Evolutionary conservation across 1,140 invertebrate genomes (phyloP), one percentile per base, ranked within the genome.

Genomic region (Heliconius nattereri): DNA sequence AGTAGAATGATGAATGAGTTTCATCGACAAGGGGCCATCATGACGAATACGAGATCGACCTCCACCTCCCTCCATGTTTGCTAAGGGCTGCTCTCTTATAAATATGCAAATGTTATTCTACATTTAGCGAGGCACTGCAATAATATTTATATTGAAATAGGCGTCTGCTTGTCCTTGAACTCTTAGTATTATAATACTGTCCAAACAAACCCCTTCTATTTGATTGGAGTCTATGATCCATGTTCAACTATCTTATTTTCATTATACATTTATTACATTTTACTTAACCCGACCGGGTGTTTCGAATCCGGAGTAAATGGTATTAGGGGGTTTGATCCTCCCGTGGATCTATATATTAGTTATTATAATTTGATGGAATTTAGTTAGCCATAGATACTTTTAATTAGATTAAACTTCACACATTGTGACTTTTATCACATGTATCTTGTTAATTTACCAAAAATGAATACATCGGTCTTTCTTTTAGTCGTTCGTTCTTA

Each of bases 101-200:
- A 92, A 92, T 92, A 92, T 92, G 90, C 90, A 92, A 92, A 92
- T 92, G 86, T 90, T 90, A 91, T 92, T 87, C 87, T 87, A 86
- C 89, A 89, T 91, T 92, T 90, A 92, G 87, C 89, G 86, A 88
- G 79, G 79, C 86, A 85, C 84, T 91, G 91, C 89, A 91, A 91
- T 91, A 90, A 92, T 92, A 91, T 92, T 92, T 91, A 91, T 91
- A 91, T 90, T 89, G 89, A 91, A 92, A 92, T 89, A 85, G 88
- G 87, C 87, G 85, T 84, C 84, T 82, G 85, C 84, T 83, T 82
- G 90, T 81, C 90, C 91, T 92, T 92, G 90, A 92, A 92, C 89
- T 87, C 87, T 86, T 77, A 84, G 84, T 89, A 90, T 88, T 91
- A 89, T 91, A 89, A 84, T 89, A 87, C 85, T 89, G 87, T 86